Evolutionary conservation across 2,888 invertebrate species (phyloP).

Genomic region (Cephalotes varians): DNA sequence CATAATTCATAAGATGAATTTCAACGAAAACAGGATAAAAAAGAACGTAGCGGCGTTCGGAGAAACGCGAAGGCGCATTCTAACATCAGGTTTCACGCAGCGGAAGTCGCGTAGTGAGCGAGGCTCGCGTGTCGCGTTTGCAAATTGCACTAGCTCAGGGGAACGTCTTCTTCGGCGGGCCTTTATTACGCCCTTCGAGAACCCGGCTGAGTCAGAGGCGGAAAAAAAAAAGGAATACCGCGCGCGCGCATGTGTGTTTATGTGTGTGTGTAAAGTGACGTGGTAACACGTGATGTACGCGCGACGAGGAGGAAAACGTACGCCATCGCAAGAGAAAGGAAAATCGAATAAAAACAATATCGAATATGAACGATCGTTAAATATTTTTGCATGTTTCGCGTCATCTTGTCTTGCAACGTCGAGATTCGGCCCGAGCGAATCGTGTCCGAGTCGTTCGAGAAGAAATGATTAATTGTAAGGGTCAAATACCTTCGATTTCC

Average conservation of each 20-base stretch:
- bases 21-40: constrained; percentile 31
- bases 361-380: constrained; percentile 34
- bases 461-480: constrained; percentile 57
- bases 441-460: constrained; percentile 31
- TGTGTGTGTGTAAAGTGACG: not conserved
- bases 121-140: constrained; percentile 73
- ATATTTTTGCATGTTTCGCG: constrained; percentile 47
- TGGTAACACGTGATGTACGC: not conserved
- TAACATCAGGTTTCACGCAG: constrained; percentile 18
- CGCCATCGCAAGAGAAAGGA: constrained; percentile 45
- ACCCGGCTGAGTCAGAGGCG: constrained; percentile 38
- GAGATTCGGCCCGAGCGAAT: not conserved
- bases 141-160: constrained; percentile 61
- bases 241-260: not conserved
- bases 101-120: constrained; percentile 64
- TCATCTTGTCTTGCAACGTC: not conserved
- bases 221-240: constrained; percentile 40
- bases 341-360: constrained; percentile 40
- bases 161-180: constrained; percentile 57
- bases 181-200: constrained; percentile 68
- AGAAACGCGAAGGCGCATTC: constrained; percentile 28
- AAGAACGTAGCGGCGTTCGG: not conserved
- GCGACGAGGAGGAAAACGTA: not conserved
- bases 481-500: constrained; percentile 75
- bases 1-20: constrained; percentile 32